Base-by-base conservation (phyloP, 2,113 vertebrate species). In the Elephantulus edwardii region DNA sequence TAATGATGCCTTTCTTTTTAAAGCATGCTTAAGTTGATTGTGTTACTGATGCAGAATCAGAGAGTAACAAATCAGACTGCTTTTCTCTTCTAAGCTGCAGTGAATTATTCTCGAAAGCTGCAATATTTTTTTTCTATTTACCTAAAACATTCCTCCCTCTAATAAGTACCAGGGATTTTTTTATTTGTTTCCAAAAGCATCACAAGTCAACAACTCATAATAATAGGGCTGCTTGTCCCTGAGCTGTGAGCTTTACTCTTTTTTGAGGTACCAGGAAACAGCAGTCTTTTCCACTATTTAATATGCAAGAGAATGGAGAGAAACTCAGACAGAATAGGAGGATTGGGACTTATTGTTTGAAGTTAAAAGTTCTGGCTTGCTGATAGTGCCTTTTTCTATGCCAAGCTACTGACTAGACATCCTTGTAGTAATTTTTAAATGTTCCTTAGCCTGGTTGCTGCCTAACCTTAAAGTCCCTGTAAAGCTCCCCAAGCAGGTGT, bases 71-170 rank as follows among this genome's bases (percentile, higher is more conserved):
- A 89, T 42, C 11, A 30, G 76, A 52, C 7, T 82, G 66, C 75
- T 62, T 70, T 54, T 78, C 52, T 54, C 60, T 75, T 40, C 38
- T 86, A 83, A 91, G 76, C 90, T 96, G 93, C 92, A 96, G 93
- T 93, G 83, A 91, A 89, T 95, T 91, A 58, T 83, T 89, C 71
- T 71, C 44, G 56, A 76, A 93, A 88, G 86, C 83, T 80, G 74
- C 81, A 24, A 42, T 40, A 64, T 48, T 86, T 42, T 85, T 76
- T 62, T 26, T 1, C 17, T 52, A 6, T 82, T 92, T 26, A 14
- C 71, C 70, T 79, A 76, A 81, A 92, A 68, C n/a, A 72, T 38
- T 20, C 52, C 52, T 13, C 44, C 76, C 93, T 76, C 64, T n/a
- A 52, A 89, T 91, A 91, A 40, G 52, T 68, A 88, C 54, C 20